Evolutionary conservation across 2,797 vertebrate species (phyloP).

Genomic region (Enoplosus armatus): DNA sequence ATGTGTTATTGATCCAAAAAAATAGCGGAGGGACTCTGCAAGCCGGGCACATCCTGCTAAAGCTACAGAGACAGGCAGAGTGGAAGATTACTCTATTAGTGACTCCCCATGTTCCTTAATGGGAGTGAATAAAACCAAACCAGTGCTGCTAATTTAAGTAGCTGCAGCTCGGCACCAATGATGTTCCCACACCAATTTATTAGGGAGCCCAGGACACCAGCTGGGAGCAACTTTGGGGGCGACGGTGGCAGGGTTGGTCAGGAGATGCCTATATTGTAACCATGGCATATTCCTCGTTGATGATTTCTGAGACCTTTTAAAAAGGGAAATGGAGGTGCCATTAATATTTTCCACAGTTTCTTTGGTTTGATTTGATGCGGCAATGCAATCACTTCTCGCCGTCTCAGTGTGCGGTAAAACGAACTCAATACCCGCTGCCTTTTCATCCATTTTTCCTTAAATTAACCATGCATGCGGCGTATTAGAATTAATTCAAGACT

Average conservation of each 20-base stretch:
- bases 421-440: neutral
- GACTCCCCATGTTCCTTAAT: conserved; percentile 15
- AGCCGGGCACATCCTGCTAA: conserved; percentile 19
- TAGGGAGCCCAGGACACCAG: neutral
- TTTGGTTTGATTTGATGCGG: neutral
- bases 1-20: conserved; percentile 69
- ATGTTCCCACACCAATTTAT: neutral
- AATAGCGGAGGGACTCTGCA: conserved; percentile 30
- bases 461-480: neutral
- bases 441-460: conserved; percentile 16
- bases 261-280: neutral
- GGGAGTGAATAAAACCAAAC: neutral
- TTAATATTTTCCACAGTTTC: neutral
- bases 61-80: conserved; percentile 32
- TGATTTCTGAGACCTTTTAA: neutral
- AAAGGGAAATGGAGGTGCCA: neutral
- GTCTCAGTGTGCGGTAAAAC: neutral
- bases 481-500: conserved; percentile 18
- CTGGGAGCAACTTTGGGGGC: neutral
- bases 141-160: conserved; percentile 2
- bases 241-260: neutral
- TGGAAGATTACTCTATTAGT: conserved; percentile 21
- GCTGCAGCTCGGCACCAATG: neutral
- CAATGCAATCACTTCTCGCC: neutral
- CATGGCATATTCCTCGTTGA: neutral